Percentiles rank a stretch among this genome's conserved stretches.
phyloP scores from a whole-genome alignment of 2,888 invertebrate species.

The Nymphalis polychloros region DNA sequence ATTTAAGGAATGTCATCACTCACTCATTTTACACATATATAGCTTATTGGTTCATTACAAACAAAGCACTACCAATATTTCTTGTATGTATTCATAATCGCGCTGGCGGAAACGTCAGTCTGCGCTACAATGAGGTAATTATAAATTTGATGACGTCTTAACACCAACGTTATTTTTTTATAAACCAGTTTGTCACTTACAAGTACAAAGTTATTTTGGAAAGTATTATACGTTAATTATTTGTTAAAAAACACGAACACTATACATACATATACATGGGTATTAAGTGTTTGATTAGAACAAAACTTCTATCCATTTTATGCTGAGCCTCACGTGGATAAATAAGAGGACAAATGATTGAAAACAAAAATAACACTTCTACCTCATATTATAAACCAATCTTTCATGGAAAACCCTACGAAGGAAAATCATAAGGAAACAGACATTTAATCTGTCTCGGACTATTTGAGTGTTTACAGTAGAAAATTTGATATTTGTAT shows the following conservation, averaged over 20 bases:
- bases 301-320: not conserved
- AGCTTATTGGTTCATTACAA: no score
- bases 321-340: not conserved
- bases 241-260: not conserved
- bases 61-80: no score
- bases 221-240: not conserved
- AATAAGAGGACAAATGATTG: constrained; percentile 4
- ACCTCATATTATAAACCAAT: not conserved
- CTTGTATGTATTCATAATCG: no score
- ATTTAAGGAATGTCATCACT: no score
- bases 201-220: no score
- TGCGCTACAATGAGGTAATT: no score
- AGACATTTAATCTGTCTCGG: not conserved
- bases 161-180: no score
- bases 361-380: not conserved
- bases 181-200: no score
- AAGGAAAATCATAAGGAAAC: constrained; percentile 12
- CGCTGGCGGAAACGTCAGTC: no score
- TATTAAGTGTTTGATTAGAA: not conserved
- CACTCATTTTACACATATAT: no score
- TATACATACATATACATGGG: not conserved
- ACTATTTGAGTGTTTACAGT: not conserved
- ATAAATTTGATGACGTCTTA: no score
- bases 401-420: constrained; percentile 16
- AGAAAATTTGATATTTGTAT: not conserved